These are phyloP conservation scores for Delia radicum DNA, from an alignment of 1,140 invertebrate species.

Conservation along the genomic window DNA sequence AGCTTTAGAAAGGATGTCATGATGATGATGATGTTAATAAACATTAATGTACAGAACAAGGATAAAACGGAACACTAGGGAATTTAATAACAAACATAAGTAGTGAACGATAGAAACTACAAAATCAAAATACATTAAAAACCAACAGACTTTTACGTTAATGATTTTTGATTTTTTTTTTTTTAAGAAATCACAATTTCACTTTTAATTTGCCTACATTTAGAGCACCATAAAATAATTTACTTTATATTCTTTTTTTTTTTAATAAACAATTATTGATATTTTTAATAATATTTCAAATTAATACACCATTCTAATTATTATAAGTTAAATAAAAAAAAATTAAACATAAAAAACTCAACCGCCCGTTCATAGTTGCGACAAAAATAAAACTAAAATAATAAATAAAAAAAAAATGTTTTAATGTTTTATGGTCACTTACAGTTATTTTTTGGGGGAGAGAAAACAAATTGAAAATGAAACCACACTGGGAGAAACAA, in stretches of 20 bases:
- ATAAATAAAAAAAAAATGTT: background rate
- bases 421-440: conserved; percentile 7
- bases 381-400: conserved; percentile 22
- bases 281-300: background rate
- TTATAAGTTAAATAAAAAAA: background rate
- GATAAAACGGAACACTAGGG: background rate
- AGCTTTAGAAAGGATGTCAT: background rate
- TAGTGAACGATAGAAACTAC: background rate
- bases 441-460: background rate
- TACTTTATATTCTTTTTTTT: background rate
- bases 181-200: too few species aligned
- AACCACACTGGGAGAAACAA: too few species aligned
- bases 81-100: background rate
- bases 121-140: too few species aligned
- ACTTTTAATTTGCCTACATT: background rate
- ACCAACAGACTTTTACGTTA: background rate
- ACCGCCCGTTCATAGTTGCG: conserved; percentile 19
- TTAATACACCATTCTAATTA: background rate
- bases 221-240: background rate
- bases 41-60: background rate
- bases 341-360: background rate
- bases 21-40: background rate
- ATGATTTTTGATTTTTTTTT: background rate
- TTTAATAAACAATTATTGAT: background rate
- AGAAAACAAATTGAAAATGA: background rate